Evolutionary conservation across 1,140 invertebrate species (phyloP), one percentile per base, ranked within the genome.

Genomic region (Conus ventricosus): DNA sequence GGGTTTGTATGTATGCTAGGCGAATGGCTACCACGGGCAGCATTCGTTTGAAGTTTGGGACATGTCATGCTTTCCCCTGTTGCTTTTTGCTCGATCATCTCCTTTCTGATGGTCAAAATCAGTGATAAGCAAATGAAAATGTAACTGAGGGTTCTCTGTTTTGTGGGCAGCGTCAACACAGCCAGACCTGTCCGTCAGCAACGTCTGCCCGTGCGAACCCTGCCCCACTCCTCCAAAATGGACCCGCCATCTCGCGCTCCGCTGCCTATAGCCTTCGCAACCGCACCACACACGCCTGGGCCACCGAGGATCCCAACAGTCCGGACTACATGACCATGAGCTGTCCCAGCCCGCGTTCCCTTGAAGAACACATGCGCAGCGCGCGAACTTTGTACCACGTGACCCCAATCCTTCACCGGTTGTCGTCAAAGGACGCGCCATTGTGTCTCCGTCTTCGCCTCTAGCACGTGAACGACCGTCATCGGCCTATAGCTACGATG

Each of bases 401-500:
- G 90, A 92, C 85, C 88, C 91, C 55, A 89, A 87, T 86, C 88
- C 88, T 76, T 88, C 91, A 15, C 86, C 91, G 5, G 78, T 82
- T 5, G 83, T 85, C 53, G 82, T 71, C 75, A 87, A 90, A 81
- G 85, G 84, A 20, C 84, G 23, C 51, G 80, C 54, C 15, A 15
- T 88, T 7, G 76, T 88, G 1, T 80, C 84, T 25, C 88, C 83
- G 11, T 87, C 84, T 6, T 84, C 86, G 25, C 84, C 84, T 7
- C 25, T 54, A 23, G 8, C 60, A 5, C 60, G 55, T 67, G 75
- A 51, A 53, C n/a, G 87, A 55, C 87, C 89, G 54, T 81, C 71
- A 76, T 63, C 91, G 71, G 88, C 87, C 82, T 90, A 89, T 53
- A 88, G 88, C 51, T 91, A 91, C 82, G 91, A 91, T 71, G 91